phyloP scores from a whole-genome alignment of 1,140 invertebrate genomes.

The Drosophila lini region DNA sequence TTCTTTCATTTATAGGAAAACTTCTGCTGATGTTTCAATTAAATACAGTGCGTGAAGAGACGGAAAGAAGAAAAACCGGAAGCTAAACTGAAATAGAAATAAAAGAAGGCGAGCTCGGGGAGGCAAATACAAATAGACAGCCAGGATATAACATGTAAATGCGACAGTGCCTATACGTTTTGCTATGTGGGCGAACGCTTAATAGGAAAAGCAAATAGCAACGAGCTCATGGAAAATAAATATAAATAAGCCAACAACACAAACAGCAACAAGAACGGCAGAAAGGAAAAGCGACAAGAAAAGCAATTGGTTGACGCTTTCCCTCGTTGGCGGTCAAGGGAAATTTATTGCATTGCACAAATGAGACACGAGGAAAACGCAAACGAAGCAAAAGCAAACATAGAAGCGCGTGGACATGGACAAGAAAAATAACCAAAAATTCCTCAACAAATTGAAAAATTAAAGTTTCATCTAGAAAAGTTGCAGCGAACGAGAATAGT shows the following conservation, averaged over 20 bases:
- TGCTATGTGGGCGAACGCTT: slow-evolving; percentile 46
- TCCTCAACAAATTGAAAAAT: slow-evolving; percentile 78
- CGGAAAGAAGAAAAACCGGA: slow-evolving; percentile 6
- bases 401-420: slow-evolving; percentile 35
- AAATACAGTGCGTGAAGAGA: slow-evolving; percentile 45
- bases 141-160: slow-evolving; percentile 65
- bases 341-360: slow-evolving; percentile 79
- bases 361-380: slow-evolving; percentile 67
- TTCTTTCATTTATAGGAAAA: slow-evolving; percentile 18
- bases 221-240: slow-evolving; percentile 74
- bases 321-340: slow-evolving; percentile 77
- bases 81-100: slow-evolving; percentile 36
- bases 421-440: slow-evolving; percentile 74
- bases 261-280: slow-evolving; percentile 34
- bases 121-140: slow-evolving; percentile 58
- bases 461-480: slow-evolving; percentile 64
- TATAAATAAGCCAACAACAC: slow-evolving; percentile 72
- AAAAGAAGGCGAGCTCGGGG: slow-evolving; percentile 47
- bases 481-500: slow-evolving; percentile 15
- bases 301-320: slow-evolving; percentile 66
- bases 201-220: slow-evolving; percentile 77
- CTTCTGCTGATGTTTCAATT: slow-evolving; percentile 72
- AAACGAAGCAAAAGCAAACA: slow-evolving; percentile 53
- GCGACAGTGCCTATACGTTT: slow-evolving; percentile 37
- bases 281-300: slow-evolving; percentile 25